Evolutionary conservation across 2,888 invertebrate genomes (phyloP).

Genomic region (Suillia variegata): DNA sequence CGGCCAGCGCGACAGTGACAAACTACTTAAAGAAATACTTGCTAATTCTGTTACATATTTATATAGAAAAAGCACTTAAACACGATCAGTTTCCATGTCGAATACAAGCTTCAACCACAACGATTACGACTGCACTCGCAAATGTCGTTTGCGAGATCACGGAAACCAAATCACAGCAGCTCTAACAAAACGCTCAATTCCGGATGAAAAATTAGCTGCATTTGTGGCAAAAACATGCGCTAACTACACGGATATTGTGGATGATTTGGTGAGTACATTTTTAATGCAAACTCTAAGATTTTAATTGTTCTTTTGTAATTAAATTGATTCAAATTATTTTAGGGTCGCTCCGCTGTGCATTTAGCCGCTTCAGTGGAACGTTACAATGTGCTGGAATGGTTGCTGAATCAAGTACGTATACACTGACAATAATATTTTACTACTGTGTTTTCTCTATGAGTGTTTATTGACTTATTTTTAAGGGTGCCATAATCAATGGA

Average conservation of each 20-base stretch:
- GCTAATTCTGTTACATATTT: too few relatives aligned
- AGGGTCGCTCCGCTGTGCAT: constrained; percentile 81
- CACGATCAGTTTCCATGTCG: constrained; percentile 34
- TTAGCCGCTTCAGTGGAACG: constrained; percentile 78
- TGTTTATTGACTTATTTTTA: not conserved
- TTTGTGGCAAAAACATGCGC: constrained; percentile 67
- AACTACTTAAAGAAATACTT: too few relatives aligned
- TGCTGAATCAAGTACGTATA: constrained; percentile 66
- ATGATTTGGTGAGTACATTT: constrained; percentile 67
- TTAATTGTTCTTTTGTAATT: not conserved
- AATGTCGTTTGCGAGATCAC: constrained; percentile 64
- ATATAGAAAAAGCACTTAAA: too few relatives aligned
- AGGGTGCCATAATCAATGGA: constrained; percentile 54
- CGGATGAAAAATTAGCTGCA: constrained; percentile 66
- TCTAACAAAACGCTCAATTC: constrained; percentile 68
- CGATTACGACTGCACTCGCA: constrained; percentile 65
- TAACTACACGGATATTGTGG: constrained; percentile 67
- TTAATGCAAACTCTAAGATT: constrained; percentile 11
- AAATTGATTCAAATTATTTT: constrained; percentile 21
- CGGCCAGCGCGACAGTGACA: too few relatives aligned
- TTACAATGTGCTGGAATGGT: constrained; percentile 73
- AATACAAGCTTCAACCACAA: constrained; percentile 44
- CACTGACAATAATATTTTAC: too few relatives aligned
- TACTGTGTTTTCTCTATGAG: not conserved
- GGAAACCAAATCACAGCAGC: constrained; percentile 66